A percentile compares a stretch with the other conserved stretches of the same genome.
Conservation (phyloP, 2,113 vertebrate genomes). For the Micromys minutus region DNA sequence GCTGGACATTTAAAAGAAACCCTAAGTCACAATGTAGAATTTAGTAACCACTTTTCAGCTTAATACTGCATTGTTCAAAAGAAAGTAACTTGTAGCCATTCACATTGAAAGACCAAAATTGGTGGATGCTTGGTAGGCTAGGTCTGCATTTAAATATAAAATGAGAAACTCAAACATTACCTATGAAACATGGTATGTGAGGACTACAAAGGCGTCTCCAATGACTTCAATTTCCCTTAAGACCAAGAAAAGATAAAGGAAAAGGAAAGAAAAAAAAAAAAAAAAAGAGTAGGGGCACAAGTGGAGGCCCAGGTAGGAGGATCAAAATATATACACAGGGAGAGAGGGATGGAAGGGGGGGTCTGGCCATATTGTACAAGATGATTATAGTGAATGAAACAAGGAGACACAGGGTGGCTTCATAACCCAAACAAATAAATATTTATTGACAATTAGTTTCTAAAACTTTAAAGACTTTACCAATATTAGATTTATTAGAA, state of each 20-base stretch:
- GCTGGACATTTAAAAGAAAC: slow-evolving; percentile 53
- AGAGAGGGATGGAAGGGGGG: background rate
- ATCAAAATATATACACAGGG: background rate
- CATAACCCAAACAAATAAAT: background rate
- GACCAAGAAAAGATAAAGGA: background rate
- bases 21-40: slow-evolving; percentile 12
- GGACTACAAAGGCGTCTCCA: slow-evolving; percentile 45
- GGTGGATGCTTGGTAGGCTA: slow-evolving; percentile 5
- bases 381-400: background rate
- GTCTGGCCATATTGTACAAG: background rate
- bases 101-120: slow-evolving; percentile 61
- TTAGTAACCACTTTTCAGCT: slow-evolving; percentile 36
- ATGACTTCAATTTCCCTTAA: slow-evolving; percentile 49
- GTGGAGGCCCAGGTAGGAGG: background rate
- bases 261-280: background rate
- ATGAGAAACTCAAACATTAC: slow-evolving; percentile 61
- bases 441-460: slow-evolving; percentile 36
- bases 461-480: background rate
- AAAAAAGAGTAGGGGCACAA: background rate
- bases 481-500: background rate
- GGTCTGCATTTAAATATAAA: slow-evolving; percentile 59
- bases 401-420: background rate
- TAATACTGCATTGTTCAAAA: background rate
- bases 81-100: slow-evolving; percentile 48
- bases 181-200: slow-evolving; percentile 61